These are phyloP conservation scores for Sebastes wilsoni DNA, from an alignment of 2,797 vertebrate species.

Conservation along the genomic window DNA sequence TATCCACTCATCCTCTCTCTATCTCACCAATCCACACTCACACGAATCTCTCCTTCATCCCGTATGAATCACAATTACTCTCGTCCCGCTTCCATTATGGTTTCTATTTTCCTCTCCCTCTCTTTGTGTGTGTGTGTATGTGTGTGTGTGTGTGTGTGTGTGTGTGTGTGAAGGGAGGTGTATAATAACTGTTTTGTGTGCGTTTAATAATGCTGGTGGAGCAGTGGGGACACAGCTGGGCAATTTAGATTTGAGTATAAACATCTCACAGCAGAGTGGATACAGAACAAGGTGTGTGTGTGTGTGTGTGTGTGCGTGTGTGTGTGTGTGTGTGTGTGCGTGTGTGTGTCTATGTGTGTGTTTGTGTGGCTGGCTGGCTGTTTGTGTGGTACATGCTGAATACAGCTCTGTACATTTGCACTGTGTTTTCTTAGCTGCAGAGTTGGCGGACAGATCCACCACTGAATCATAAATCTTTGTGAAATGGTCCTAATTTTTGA, in stretches of 20 bases:
- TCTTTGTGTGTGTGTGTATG: constrained; percentile 17
- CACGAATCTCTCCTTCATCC: constrained; percentile 7
- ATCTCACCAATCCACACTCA: constrained; percentile 9
- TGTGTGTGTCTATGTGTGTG: neutral
- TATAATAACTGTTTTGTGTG: constrained; percentile 59
- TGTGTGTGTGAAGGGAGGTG: neutral
- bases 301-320: neutral
- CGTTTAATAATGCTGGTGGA: constrained; percentile 55
- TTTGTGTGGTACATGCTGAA: neutral
- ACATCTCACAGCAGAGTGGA: constrained; percentile 42
- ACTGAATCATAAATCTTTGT: neutral
- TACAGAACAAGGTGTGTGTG: constrained; percentile 14
- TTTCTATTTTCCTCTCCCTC: neutral
- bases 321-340: neutral
- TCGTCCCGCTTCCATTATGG: neutral
- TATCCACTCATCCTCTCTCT: neutral
- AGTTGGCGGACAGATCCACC: neutral
- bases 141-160: neutral
- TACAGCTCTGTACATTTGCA: neutral
- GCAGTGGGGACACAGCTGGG: constrained; percentile 60
- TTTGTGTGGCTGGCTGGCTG: neutral
- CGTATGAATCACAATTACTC: constrained; percentile 25
- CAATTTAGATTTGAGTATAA: constrained; percentile 56
- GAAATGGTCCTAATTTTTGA: neutral
- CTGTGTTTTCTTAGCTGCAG: neutral